These are phyloP conservation scores for Candoia aspera DNA, from an alignment of 2,113 vertebrate genomes.

Conservation along the genomic window DNA sequence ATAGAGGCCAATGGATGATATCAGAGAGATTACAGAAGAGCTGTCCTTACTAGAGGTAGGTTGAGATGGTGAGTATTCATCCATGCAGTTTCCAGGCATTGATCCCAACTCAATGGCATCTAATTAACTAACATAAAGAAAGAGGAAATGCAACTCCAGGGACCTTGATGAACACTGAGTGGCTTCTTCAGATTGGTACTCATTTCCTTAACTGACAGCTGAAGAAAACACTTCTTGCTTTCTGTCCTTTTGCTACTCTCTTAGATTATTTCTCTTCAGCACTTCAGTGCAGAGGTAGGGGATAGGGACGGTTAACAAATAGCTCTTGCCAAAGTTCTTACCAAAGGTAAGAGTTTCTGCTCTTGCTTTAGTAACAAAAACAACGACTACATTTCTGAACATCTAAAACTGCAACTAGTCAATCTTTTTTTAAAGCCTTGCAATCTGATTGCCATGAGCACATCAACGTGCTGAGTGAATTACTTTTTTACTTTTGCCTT, in stretches of 20 bases:
- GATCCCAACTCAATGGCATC: not conserved
- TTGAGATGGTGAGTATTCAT: not conserved
- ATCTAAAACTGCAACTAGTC: not conserved
- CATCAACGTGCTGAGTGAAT: not conserved
- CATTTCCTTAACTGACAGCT: not conserved
- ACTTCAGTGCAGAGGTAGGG: not conserved
- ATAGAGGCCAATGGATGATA: not conserved
- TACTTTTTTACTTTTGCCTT: not conserved
- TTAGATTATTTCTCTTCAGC: not conserved
- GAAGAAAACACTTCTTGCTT: not conserved
- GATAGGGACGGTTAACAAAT: not conserved
- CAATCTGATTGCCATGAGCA: not conserved
- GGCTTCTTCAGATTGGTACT: not conserved
- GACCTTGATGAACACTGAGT: not conserved
- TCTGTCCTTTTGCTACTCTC: not conserved
- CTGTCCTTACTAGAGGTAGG: not conserved
- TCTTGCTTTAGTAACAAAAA: not conserved
- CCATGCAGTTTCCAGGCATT: not conserved
- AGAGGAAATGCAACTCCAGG: slow-evolving; percentile 51
- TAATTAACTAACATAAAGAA: slow-evolving; percentile 35
- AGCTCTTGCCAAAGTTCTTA: not conserved
- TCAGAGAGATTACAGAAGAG: not conserved
- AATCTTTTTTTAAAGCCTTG: not conserved
- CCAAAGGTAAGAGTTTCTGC: not conserved
- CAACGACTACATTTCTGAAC: not conserved